Conservation (phyloP, 2,888 invertebrate species). For the Pterostichus madidus region DNA sequence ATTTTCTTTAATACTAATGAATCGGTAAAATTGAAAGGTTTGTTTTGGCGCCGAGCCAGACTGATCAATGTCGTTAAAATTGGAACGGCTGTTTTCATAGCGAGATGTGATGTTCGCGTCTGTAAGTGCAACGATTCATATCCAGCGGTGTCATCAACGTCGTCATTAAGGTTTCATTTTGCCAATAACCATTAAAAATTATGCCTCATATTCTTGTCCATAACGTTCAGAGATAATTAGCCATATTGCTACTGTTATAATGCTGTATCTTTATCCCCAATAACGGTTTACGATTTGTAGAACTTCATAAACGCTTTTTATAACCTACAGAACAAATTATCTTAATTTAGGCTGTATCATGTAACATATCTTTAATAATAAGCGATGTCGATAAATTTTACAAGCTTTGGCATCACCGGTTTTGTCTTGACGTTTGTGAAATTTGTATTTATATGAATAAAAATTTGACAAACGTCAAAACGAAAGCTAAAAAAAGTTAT, state of each 20-base stretch:
- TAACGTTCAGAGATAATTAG: constrained; percentile 44
- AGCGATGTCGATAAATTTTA: too few species aligned
- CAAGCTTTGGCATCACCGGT: too few species aligned
- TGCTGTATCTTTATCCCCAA: constrained; percentile 2
- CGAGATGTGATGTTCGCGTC: constrained; percentile 10
- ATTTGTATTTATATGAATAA: too few species aligned
- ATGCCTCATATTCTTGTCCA: constrained; percentile 24
- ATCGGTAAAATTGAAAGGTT: constrained; percentile 23
- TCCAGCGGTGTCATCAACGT: constrained; percentile 29
- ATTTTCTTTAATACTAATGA: constrained; percentile 12
- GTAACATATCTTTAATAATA: too few species aligned
- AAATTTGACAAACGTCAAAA: too few species aligned
- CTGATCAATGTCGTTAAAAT: constrained; percentile 37
- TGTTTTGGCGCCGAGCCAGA: constrained; percentile 3
- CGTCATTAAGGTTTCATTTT: constrained; percentile 45
- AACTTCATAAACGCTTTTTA: constrained; percentile 29
- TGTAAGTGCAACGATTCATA: constrained; percentile 29
- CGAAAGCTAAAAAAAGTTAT: too few species aligned
- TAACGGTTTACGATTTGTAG: constrained; percentile 19
- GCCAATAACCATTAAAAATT: constrained; percentile 46
- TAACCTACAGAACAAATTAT: not conserved
- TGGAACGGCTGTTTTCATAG: constrained; percentile 28
- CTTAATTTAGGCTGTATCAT: not conserved
- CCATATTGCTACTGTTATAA: constrained; percentile 3
- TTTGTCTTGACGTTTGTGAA: too few species aligned